These are phyloP conservation scores for Melanerpes formicivorus DNA, from an alignment of 2,113 vertebrate genomes.

Conservation along the genomic window DNA sequence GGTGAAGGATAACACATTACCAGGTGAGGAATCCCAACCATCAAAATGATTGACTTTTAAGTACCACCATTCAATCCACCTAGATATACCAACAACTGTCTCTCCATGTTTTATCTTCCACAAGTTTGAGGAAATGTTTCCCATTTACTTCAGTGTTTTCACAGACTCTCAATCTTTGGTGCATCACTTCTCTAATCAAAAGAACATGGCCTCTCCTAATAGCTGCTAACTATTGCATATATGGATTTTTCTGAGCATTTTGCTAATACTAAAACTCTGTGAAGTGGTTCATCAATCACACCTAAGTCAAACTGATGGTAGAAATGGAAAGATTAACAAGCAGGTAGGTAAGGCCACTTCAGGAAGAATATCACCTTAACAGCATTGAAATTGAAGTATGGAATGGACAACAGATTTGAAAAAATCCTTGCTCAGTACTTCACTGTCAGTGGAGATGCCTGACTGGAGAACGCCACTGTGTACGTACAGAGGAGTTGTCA, in stretches of 20 bases:
- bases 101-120: neutral
- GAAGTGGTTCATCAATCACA: neutral
- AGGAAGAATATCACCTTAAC: neutral
- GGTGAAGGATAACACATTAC: neutral
- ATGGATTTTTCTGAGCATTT: neutral
- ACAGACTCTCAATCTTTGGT: neutral
- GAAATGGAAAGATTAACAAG: neutral
- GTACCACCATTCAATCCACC: neutral
- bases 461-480: neutral
- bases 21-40: neutral
- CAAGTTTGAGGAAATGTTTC: neutral
- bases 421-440: neutral
- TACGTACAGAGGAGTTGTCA: neutral
- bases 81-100: neutral
- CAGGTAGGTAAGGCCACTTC: neutral
- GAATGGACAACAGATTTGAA: neutral
- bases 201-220: neutral
- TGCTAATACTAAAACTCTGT: neutral
- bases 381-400: neutral
- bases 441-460: neutral
- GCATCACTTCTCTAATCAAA: neutral
- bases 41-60: neutral
- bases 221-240: neutral
- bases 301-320: neutral
- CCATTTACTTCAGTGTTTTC: neutral